phyloP scores from a whole-genome alignment of 2,113 vertebrate genomes.

The Otis tarda region DNA sequence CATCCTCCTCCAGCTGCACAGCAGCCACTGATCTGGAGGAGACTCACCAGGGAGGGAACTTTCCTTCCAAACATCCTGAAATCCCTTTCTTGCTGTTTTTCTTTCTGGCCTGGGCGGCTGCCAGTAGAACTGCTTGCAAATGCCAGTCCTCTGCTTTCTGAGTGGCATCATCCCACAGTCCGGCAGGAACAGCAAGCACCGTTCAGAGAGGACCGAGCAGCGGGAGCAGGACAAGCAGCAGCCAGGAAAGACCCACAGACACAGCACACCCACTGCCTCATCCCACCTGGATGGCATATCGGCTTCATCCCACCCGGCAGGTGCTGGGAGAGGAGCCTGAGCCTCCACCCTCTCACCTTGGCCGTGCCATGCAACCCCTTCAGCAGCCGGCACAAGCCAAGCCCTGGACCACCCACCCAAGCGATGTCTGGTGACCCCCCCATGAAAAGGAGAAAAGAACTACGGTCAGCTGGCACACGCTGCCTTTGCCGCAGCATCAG shows the following conservation, averaged over 20 bases:
- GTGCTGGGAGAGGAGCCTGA: accelerated
- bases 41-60: not conserved
- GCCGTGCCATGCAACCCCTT: not conserved
- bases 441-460: not conserved
- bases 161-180: conserved; percentile 24
- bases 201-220: not conserved
- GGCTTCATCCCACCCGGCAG: not conserved
- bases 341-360: not conserved
- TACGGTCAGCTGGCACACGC: accelerated
- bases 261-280: not conserved
- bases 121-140: conserved; percentile 47
- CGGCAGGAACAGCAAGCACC: not conserved
- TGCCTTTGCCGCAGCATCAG: not conserved
- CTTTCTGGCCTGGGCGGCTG: not conserved
- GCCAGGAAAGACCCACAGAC: not conserved
- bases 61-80: conserved; percentile 7
- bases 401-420: not conserved
- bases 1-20: not conserved
- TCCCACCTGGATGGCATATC: not conserved
- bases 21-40: not conserved
- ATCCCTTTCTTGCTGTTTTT: conserved; percentile 11
- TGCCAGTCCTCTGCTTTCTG: conserved; percentile 33
- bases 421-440: not conserved
- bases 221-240: not conserved
- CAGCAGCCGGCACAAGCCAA: accelerated